Evolutionary conservation across 2,888 invertebrate genomes (phyloP).

Genomic region (Cepaea hortensis): DNA sequence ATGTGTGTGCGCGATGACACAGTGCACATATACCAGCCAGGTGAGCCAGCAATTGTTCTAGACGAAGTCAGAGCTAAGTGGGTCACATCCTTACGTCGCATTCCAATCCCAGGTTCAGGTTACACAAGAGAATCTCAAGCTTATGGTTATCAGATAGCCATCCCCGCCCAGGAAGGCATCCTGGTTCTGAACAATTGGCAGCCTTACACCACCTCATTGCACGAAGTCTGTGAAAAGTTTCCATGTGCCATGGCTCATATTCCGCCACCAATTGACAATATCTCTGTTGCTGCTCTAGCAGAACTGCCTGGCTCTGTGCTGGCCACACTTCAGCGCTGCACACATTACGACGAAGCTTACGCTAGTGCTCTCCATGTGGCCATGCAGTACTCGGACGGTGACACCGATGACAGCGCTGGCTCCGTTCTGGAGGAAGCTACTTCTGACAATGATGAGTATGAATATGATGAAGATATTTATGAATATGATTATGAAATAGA

Average conservation of each 20-base stretch:
- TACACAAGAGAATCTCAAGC: constrained; percentile 56
- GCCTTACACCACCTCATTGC: constrained; percentile 71
- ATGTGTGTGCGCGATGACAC: constrained; percentile 71
- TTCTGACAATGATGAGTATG: constrained; percentile 71
- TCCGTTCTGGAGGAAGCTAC: constrained; percentile 68
- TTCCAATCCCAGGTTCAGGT: constrained; percentile 58
- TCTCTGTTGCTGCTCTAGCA: constrained; percentile 69
- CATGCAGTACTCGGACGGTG: constrained; percentile 67
- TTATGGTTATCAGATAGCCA: constrained; percentile 67
- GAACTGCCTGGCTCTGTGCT: constrained; percentile 59
- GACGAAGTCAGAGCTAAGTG: constrained; percentile 71
- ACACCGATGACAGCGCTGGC: constrained; percentile 71
- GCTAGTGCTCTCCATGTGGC: constrained; percentile 67
- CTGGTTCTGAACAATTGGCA: constrained; percentile 70
- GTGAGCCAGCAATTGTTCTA: constrained; percentile 70
- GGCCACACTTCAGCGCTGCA: constrained; percentile 61
- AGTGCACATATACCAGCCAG: constrained; percentile 70
- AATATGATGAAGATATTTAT: constrained; percentile 74
- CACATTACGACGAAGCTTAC: constrained; percentile 69
- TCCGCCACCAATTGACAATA: constrained; percentile 73
- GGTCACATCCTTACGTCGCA: constrained; percentile 67
- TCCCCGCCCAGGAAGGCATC: constrained; percentile 65
- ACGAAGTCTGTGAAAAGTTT: constrained; percentile 65
- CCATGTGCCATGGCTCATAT: constrained; percentile 65
- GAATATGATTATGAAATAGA: constrained; percentile 66